A percentile compares a stretch with the other conserved stretches of the same genome.
Evolutionary conservation across 2,888 invertebrate species (phyloP).

Genomic region (Lasioglossum pauxillum): DNA sequence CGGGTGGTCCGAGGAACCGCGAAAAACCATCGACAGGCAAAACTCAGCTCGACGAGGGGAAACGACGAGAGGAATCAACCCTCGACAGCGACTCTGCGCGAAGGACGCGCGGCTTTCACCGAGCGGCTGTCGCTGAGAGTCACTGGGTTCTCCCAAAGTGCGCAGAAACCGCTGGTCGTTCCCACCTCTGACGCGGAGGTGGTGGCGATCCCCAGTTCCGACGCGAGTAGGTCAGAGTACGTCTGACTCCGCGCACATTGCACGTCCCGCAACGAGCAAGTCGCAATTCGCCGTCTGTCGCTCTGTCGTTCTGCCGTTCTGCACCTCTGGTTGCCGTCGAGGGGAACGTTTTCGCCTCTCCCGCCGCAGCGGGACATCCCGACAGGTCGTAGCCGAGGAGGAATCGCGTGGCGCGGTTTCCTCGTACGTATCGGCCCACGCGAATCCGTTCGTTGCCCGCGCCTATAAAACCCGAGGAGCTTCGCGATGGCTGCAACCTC

Average conservation of each 20-base stretch:
- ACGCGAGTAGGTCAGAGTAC: constrained; percentile 24
- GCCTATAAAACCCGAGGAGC: constrained; percentile 18
- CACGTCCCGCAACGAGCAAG: background rate
- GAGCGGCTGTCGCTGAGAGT: background rate
- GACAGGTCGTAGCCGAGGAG: constrained; percentile 32
- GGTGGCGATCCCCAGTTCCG: constrained; percentile 14
- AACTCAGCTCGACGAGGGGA: background rate
- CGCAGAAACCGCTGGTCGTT: constrained; percentile 4
- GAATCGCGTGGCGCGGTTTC: constrained; percentile 31
- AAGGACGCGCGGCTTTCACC: background rate
- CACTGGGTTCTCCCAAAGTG: constrained; percentile 3
- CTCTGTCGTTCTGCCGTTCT: too few species aligned
- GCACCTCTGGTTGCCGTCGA: background rate
- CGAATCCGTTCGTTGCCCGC: constrained; percentile 59
- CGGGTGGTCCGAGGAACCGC: background rate
- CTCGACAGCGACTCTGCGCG: background rate
- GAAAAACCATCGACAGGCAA: background rate
- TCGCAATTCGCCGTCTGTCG: background rate
- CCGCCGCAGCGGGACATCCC: constrained; percentile 40
- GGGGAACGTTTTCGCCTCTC: constrained; percentile 1
- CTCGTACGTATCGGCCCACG: constrained; percentile 64
- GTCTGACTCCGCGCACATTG: background rate
- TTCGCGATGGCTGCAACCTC: background rate
- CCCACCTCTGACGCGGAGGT: background rate
- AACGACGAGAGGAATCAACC: background rate